A percentile compares a stretch with the other conserved stretches of the same genome.
phyloP scores from a whole-genome alignment of 2,888 invertebrate species.

The Bombyx huttoni region DNA sequence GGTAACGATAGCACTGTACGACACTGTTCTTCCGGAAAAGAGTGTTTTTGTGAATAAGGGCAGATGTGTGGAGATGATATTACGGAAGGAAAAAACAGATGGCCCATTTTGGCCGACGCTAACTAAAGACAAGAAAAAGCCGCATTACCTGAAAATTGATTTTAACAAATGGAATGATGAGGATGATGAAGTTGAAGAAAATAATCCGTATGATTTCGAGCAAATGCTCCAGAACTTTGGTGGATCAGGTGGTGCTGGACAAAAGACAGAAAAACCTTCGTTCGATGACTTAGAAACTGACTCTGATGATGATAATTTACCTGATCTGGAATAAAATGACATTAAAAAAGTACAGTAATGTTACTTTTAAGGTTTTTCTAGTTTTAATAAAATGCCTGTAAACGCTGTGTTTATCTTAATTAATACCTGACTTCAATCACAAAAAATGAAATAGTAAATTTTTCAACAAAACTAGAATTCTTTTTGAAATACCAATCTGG shows the following conservation, averaged over 20 bases:
- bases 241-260: conserved; percentile 47
- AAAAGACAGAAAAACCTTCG: conserved; percentile 75
- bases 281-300: conserved; percentile 85
- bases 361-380: conserved; percentile 67
- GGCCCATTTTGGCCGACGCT: conserved; percentile 91
- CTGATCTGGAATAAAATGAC: conserved; percentile 77
- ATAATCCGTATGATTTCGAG: conserved; percentile 70
- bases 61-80: conserved; percentile 81
- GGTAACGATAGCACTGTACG: conserved; percentile 87
- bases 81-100: conserved; percentile 78
- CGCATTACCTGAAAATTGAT: conserved; percentile 96
- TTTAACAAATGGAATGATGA: conserved; percentile 99
- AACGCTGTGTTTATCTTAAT: neutral
- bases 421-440: too few species aligned
- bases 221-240: conserved; percentile 85
- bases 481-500: too few species aligned
- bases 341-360: conserved; percentile 37
- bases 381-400: conserved; percentile 52
- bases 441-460: too few species aligned
- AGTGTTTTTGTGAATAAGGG: conserved; percentile 80
- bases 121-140: conserved; percentile 89
- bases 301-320: conserved; percentile 86
- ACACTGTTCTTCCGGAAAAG: conserved; percentile 86
- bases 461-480: too few species aligned
- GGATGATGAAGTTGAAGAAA: conserved; percentile 84